Conservation (phyloP, 2,797 vertebrate genomes). For the Meriones psammophilus region DNA sequence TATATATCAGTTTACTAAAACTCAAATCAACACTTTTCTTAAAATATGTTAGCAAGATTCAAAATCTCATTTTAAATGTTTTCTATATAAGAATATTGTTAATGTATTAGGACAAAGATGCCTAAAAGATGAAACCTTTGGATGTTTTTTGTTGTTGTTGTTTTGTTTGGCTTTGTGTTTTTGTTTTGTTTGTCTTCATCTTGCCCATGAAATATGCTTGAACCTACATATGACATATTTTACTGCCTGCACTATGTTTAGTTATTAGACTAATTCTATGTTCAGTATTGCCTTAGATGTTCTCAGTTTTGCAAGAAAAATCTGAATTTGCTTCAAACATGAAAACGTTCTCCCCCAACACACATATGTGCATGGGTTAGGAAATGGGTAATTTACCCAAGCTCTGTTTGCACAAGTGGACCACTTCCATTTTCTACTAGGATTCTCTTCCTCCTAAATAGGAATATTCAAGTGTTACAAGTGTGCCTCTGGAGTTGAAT, state of each 20-base stretch:
- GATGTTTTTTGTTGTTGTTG: not conserved
- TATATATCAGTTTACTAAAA: not conserved
- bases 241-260: not conserved
- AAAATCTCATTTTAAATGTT: slow-evolving; percentile 18
- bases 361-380: not conserved
- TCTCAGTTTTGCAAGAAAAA: not conserved
- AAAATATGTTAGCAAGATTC: slow-evolving; percentile 1
- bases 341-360: not conserved
- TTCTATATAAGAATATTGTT: slow-evolving; percentile 15
- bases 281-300: slow-evolving; percentile 23
- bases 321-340: not conserved
- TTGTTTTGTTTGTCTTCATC: slow-evolving; percentile 1
- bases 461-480: slow-evolving; percentile 48
- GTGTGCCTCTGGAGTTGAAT: not conserved
- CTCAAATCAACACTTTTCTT: not conserved
- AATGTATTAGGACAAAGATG: not conserved
- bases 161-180: not conserved
- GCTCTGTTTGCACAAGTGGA: not conserved
- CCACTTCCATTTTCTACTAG: not conserved
- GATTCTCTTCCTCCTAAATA: not conserved
- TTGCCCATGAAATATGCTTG: not conserved
- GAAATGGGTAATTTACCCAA: slow-evolving; percentile 1
- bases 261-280: slow-evolving; percentile 22
- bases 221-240: not conserved
- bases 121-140: not conserved